A percentile compares a stretch with the other conserved stretches of the same genome.
phyloP scores from a whole-genome alignment of 2,113 vertebrate genomes.

The Notechis scutatus region DNA sequence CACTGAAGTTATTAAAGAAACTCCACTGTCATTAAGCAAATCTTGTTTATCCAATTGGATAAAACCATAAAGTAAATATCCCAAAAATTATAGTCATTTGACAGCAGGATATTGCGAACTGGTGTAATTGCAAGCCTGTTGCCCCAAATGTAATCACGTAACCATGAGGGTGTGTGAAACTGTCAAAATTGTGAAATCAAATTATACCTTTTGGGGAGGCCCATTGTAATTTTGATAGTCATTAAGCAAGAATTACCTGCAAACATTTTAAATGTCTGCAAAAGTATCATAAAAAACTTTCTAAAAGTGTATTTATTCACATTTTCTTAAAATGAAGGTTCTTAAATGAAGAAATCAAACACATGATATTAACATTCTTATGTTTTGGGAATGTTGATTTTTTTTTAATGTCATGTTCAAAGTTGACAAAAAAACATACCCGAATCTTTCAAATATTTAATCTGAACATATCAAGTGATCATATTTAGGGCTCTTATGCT shows the following conservation, averaged over 20 bases:
- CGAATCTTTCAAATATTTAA: background rate
- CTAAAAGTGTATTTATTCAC: too few species aligned
- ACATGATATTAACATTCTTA: background rate
- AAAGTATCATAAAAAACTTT: background rate
- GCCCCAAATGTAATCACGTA: background rate
- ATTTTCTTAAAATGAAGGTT: background rate
- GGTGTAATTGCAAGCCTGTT: background rate
- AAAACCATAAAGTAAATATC: background rate
- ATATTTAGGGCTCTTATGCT: too few species aligned
- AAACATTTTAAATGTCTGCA: background rate
- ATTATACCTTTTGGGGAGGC: background rate
- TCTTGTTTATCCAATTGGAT: background rate
- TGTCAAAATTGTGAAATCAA: background rate
- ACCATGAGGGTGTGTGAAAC: background rate
- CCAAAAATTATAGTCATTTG: too few species aligned
- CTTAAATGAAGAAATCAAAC: background rate
- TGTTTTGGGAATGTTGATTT: background rate
- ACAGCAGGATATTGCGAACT: background rate
- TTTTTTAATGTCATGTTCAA: background rate
- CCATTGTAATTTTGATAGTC: background rate
- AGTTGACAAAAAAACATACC: background rate
- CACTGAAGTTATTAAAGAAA: background rate
- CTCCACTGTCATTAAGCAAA: rapidly evolving
- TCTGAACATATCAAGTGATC: background rate
- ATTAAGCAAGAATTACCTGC: background rate